Evolutionary conservation across 2,888 invertebrate species (phyloP).

Genomic region (Margaritifera margaritifera): DNA sequence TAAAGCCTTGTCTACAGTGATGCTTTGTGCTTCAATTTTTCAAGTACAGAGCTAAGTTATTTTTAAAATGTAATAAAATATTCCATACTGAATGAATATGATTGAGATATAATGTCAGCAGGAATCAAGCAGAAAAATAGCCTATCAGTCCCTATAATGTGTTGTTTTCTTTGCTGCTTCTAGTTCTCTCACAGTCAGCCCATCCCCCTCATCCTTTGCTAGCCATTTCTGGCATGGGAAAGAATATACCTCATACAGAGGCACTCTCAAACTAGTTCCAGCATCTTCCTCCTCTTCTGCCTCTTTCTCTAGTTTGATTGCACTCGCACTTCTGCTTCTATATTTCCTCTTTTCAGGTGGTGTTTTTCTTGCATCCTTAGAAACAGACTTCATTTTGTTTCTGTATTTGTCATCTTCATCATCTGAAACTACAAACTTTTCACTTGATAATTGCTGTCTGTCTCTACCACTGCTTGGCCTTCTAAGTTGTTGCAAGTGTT

Average conservation of each 20-base stretch:
- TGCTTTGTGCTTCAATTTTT: no score
- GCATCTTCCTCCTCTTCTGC: constrained; percentile 33
- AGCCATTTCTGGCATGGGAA: constrained; percentile 66
- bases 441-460: constrained; percentile 1
- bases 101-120: no score
- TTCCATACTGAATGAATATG: no score
- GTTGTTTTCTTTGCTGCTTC: constrained; percentile 34
- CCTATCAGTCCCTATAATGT: constrained; percentile 37
- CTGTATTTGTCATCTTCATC: constrained; percentile 10
- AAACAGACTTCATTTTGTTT: no score
- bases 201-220: constrained; percentile 65
- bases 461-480: neutral
- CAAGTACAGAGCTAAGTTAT: no score
- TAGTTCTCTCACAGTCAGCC: constrained; percentile 52
- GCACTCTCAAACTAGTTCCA: constrained; percentile 35
- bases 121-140: no score
- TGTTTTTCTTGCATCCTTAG: no score
- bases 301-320: neutral
- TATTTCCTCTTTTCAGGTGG: constrained; percentile 4
- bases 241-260: constrained; percentile 59
- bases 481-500: neutral
- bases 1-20: no score
- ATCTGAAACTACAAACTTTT: constrained; percentile 13
- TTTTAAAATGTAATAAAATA: no score
- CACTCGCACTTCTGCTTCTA: constrained; percentile 8